A percentile compares a stretch with the other conserved stretches of the same genome.
These are phyloP conservation scores for Lates japonicus DNA, from an alignment of 2,797 vertebrate species.

Conservation along the genomic window DNA sequence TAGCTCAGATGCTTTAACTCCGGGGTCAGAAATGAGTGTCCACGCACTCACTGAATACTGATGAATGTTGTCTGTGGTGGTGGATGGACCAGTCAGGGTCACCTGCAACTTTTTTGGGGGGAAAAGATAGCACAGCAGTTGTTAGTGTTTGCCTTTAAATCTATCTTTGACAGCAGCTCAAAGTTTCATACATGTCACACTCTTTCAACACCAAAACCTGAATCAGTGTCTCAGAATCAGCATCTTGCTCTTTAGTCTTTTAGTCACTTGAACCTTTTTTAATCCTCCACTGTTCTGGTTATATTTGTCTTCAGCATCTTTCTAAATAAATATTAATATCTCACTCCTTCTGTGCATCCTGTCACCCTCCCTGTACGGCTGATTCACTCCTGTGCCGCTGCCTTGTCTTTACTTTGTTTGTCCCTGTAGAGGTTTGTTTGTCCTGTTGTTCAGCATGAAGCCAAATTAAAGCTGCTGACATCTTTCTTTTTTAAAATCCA, in stretches of 20 bases:
- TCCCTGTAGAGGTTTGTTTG: conserved; percentile 6
- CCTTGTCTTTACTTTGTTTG: not conserved
- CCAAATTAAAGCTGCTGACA: conserved; percentile 2
- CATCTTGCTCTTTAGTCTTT: not conserved
- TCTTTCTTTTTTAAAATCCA: not conserved
- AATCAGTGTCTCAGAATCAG: not conserved
- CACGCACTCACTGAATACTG: not conserved
- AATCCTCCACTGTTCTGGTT: not conserved
- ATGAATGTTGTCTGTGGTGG: conserved; percentile 1
- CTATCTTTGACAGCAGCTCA: not conserved
- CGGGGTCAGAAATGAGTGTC: not conserved
- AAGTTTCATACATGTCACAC: not conserved
- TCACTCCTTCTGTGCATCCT: not conserved
- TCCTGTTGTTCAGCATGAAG: not conserved
- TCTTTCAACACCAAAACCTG: not conserved
- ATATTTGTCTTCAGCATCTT: not conserved
- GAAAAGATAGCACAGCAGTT: not conserved
- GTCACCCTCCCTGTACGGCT: not conserved
- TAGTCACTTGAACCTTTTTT: not conserved
- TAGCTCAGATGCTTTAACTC: conserved; percentile 21
- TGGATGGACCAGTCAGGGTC: conserved; percentile 20
- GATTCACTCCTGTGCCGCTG: not conserved
- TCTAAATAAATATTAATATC: not conserved
- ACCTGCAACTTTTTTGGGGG: conserved; percentile 12
- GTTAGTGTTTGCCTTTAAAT: conserved; percentile 2